These are phyloP conservation scores for Psylliodes chrysocephalus DNA, from an alignment of 2,888 invertebrate species.

Conservation along the genomic window DNA sequence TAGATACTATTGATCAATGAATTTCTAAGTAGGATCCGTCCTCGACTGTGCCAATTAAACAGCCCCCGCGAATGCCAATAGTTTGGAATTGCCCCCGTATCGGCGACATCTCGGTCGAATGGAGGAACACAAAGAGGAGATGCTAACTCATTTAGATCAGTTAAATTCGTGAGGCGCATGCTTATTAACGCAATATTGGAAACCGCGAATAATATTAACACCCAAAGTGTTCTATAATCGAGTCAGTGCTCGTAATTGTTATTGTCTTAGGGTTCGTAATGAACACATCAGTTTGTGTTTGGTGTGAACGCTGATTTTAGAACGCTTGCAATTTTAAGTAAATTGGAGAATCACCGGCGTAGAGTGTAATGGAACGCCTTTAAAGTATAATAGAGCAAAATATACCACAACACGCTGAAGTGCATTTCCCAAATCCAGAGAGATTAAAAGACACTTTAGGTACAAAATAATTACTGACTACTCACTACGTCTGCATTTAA, in stretches of 20 bases:
- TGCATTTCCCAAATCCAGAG: no score
- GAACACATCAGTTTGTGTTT: constrained; percentile 43
- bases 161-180: constrained; percentile 56
- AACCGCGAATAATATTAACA: constrained; percentile 62
- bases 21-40: constrained; percentile 4
- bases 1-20: constrained; percentile 5
- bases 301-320: constrained; percentile 22
- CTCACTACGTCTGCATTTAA: no score
- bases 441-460: no score
- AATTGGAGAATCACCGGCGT: not conserved
- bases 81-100: constrained; percentile 21
- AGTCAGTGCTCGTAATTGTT: constrained; percentile 54
- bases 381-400: no score
- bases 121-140: constrained; percentile 53
- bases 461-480: no score
- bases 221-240: constrained; percentile 60
- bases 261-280: constrained; percentile 53
- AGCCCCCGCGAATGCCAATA: not conserved
- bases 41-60: constrained; percentile 21
- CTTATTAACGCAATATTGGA: constrained; percentile 58
- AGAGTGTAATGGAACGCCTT: no score
- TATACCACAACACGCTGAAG: no score
- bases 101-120: constrained; percentile 27
- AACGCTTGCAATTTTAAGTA: constrained; percentile 7
- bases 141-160: constrained; percentile 57